phyloP scores from a whole-genome alignment of 2,797 vertebrate genomes.

The Leuciscus waleckii region DNA sequence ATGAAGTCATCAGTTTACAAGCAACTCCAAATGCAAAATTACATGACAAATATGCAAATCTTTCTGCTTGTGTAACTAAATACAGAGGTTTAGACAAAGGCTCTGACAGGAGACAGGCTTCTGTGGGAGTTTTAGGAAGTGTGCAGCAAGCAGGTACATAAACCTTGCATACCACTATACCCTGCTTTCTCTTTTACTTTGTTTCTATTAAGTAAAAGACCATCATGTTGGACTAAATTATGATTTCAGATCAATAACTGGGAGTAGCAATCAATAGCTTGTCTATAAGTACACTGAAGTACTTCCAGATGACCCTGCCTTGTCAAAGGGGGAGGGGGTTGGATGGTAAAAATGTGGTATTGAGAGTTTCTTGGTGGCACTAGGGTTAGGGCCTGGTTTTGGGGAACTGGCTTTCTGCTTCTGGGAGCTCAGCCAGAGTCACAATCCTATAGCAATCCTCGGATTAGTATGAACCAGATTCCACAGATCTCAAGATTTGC shows the following conservation, averaged over 20 bases:
- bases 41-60: slow-evolving; percentile 17
- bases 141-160: slow-evolving; percentile 12
- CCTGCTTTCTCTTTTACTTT: neutral
- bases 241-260: neutral
- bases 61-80: slow-evolving; percentile 8
- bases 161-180: slow-evolving; percentile 26
- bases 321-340: neutral
- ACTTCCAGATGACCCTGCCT: slow-evolving; percentile 11
- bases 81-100: neutral
- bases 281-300: slow-evolving; percentile 33
- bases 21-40: neutral
- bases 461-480: slow-evolving; percentile 80
- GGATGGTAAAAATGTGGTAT: slow-evolving; percentile 1
- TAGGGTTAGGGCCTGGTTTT: slow-evolving; percentile 58
- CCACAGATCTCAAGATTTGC: slow-evolving; percentile 81
- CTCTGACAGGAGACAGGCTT: slow-evolving; percentile 2
- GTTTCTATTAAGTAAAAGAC: neutral
- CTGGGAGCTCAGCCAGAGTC: slow-evolving; percentile 77
- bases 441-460: slow-evolving; percentile 79
- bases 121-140: slow-evolving; percentile 13
- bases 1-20: slow-evolving; percentile 12
- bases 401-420: slow-evolving; percentile 62
- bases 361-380: slow-evolving; percentile 18
- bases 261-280: slow-evolving; percentile 7
- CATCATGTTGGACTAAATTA: neutral